phyloP scores from a whole-genome alignment of 2,113 vertebrate genomes.

The Nesospiza acunhae region DNA sequence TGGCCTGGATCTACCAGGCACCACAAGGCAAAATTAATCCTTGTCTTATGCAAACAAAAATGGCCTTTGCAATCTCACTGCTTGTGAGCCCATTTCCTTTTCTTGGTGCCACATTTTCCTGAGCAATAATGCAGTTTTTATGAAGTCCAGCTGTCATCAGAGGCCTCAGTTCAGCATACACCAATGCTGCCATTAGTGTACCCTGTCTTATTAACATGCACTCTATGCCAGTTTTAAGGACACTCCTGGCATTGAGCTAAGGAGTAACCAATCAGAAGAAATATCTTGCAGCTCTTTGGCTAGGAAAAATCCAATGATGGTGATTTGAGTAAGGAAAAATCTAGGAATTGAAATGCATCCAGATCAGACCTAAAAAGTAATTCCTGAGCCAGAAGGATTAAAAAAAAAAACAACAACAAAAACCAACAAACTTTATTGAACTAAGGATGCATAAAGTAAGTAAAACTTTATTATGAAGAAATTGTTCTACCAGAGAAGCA shows the following conservation, averaged over 20 bases:
- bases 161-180: neutral
- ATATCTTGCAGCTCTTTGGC: neutral
- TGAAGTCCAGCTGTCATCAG: neutral
- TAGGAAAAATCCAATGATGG: constrained; percentile 16
- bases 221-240: neutral
- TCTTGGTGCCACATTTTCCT: neutral
- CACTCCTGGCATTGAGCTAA: neutral
- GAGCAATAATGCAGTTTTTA: neutral
- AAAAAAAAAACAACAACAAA: neutral
- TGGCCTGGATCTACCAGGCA: neutral
- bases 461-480: neutral
- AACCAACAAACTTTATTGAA: neutral
- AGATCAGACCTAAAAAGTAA: neutral
- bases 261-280: neutral
- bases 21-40: neutral
- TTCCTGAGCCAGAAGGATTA: neutral
- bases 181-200: neutral
- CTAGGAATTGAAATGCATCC: neutral
- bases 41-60: neutral
- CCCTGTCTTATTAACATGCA: neutral
- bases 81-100: neutral
- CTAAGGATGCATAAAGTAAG: neutral
- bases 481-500: neutral
- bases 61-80: neutral
- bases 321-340: neutral